Evolutionary conservation across 2,888 invertebrate genomes (phyloP).

Genomic region (Yponomeuta plumbellus): DNA sequence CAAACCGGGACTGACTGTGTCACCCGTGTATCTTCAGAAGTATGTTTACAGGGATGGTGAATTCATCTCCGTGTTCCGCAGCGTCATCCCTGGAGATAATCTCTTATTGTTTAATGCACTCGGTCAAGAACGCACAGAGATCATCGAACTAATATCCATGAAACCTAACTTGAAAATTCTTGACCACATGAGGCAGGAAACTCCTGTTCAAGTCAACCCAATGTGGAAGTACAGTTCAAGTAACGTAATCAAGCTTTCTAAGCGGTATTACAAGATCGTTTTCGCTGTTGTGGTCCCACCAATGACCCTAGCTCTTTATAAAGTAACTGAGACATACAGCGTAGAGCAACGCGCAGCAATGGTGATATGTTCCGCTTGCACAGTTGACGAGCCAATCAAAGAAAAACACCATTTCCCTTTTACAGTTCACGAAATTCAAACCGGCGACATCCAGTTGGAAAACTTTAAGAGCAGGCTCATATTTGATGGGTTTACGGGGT

Average conservation of each 20-base stretch:
- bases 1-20: constrained; percentile 83
- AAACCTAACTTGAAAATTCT: constrained; percentile 83
- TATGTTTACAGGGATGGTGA: constrained; percentile 61
- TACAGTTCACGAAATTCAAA: constrained; percentile 80
- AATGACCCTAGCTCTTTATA: constrained; percentile 83
- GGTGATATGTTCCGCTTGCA: constrained; percentile 50
- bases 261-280: constrained; percentile 75
- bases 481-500: constrained; percentile 88
- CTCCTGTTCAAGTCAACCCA: constrained; percentile 58
- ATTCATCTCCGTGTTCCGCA: constrained; percentile 53
- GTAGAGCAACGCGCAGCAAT: constrained; percentile 48
- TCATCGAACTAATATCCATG: constrained; percentile 83
- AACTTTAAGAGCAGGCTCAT: constrained; percentile 86
- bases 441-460: constrained; percentile 88
- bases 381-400: constrained; percentile 36
- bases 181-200: constrained; percentile 78
- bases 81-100: constrained; percentile 75
- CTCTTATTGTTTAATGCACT: constrained; percentile 90
- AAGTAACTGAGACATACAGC: constrained; percentile 59
- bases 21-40: constrained; percentile 71
- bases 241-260: constrained; percentile 49
- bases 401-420: constrained; percentile 39
- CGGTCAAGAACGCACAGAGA: constrained; percentile 85
- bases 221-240: constrained; percentile 52
- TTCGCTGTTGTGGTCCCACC: constrained; percentile 88